Evolutionary conservation across 2,888 invertebrate genomes (phyloP).

Genomic region (Heliconius aoede): DNA sequence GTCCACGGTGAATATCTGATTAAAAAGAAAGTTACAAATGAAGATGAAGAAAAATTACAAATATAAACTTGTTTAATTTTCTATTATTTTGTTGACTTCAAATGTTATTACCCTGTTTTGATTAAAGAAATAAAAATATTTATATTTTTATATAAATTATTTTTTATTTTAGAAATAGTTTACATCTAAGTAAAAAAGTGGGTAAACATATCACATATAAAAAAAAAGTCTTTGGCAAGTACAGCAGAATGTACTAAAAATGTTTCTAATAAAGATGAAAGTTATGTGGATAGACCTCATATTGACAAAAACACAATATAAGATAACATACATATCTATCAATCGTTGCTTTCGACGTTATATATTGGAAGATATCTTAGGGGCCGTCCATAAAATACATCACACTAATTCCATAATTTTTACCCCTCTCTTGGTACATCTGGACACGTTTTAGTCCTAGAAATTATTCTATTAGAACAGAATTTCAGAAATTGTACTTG

Average conservation of each 20-base stretch:
- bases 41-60: constrained; percentile 2
- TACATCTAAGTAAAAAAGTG: constrained; percentile 75
- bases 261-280: constrained; percentile 20
- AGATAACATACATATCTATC: constrained; percentile 32
- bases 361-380: not conserved
- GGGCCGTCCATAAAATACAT: not conserved
- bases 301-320: constrained; percentile 21
- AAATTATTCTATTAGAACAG: not conserved
- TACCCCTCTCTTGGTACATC: not conserved
- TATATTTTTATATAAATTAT: constrained; percentile 51
- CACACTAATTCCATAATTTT: not conserved
- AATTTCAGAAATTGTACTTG: not conserved
- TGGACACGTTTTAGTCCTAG: not conserved
- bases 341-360: not conserved
- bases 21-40: constrained; percentile 51
- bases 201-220: constrained; percentile 78
- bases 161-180: constrained; percentile 63
- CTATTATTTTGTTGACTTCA: not conserved
- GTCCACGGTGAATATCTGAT: constrained; percentile 72
- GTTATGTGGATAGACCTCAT: constrained; percentile 6
- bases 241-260: constrained; percentile 61
- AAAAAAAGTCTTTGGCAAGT: constrained; percentile 81
- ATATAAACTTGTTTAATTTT: constrained; percentile 1
- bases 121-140: not conserved
- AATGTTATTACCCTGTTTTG: not conserved